Conservation (phyloP, 1,140 invertebrate species). For the Apolygus lucorum region DNA sequence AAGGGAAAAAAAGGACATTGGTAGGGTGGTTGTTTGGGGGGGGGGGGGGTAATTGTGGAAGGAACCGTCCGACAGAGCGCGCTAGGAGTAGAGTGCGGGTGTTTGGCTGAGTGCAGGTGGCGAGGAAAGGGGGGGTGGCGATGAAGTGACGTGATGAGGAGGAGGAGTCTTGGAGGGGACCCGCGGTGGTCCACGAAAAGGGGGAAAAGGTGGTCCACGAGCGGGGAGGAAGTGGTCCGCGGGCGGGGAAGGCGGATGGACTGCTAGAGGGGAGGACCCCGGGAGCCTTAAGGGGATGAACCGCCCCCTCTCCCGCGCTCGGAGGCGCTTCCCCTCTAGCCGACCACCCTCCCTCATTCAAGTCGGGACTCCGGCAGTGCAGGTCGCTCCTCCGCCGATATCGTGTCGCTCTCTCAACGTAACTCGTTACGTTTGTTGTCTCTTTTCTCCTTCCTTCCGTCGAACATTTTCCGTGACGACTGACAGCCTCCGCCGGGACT, state of each 20-base stretch:
- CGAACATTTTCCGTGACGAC: not conserved
- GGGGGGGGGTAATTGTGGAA: conserved; percentile 6
- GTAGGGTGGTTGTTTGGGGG: not conserved
- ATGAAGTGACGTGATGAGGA: not conserved
- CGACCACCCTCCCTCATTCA: too few species aligned
- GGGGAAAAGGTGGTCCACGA: not conserved
- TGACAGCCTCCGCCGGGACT: not conserved
- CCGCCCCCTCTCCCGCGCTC: too few species aligned
- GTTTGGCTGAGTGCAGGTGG: not conserved
- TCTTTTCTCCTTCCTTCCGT: not conserved
- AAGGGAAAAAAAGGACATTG: not conserved
- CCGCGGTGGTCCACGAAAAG: not conserved
- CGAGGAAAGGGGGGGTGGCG: not conserved
- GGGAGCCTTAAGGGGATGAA: too few species aligned
- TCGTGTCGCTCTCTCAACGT: not conserved
- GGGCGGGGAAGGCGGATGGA: not conserved
- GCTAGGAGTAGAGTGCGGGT: conserved; percentile 1
- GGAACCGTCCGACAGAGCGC: conserved; percentile 12
- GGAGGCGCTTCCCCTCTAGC: too few species aligned
- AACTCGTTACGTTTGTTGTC: too few species aligned
- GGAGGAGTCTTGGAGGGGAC: not conserved
- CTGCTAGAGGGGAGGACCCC: too few species aligned
- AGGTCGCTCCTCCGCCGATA: not conserved
- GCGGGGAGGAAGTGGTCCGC: not conserved
- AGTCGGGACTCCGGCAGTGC: not conserved